Base-by-base conservation (phyloP, 2,113 vertebrate species). In the Pedionomus torquatus region DNA sequence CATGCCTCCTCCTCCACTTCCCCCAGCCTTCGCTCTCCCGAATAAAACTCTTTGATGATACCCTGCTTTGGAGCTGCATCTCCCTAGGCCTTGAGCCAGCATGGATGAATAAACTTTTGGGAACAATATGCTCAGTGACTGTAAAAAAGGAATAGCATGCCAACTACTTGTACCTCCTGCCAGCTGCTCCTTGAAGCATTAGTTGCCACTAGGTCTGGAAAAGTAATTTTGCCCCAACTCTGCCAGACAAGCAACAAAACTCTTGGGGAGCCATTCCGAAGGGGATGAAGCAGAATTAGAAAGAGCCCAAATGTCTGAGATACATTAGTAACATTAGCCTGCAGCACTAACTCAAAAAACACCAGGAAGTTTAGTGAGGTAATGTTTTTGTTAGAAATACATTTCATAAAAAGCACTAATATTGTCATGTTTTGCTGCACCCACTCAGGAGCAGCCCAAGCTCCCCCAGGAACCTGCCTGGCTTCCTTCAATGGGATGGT, bases 61-160 rank as follows among this genome's bases (percentile, higher is more conserved):
- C 58, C 63, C 71, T 90, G 71, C 64, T 74, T 46, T 60, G 72
- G 90, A 94, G 85, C 79, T 95, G 23, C 16, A 70, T 41, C 68
- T 83, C 51, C 71, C 54, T 14, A 78, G 95, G 95, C 95, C 85
- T 60, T 31, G 60, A 92, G 95, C 92, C 93, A 96, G 92, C 79
- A 66, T 0, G 25, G 90, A 80, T 86, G 83, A 93, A 74, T 60
- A 80, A 33, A 93, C 65, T 81, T 91, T 92, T 48, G 85, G 92
- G 92, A 96, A 87, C 1, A 51, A 88, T 60, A 35, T 68, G 71
- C 95, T 93, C 76, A 55, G 93, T 81, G 90, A 83, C 85, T 92
- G 85, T 78, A 90, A 76, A 78, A 58, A 88, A 78, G 75, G 30
- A 55, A 26, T 7, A 3, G 11, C 87, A 74, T 31, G 93, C 92